A percentile compares a stretch with the other conserved stretches of the same genome.
phyloP scores from a whole-genome alignment of 2,888 invertebrate species.

The Caenorhabditis sp. region DNA sequence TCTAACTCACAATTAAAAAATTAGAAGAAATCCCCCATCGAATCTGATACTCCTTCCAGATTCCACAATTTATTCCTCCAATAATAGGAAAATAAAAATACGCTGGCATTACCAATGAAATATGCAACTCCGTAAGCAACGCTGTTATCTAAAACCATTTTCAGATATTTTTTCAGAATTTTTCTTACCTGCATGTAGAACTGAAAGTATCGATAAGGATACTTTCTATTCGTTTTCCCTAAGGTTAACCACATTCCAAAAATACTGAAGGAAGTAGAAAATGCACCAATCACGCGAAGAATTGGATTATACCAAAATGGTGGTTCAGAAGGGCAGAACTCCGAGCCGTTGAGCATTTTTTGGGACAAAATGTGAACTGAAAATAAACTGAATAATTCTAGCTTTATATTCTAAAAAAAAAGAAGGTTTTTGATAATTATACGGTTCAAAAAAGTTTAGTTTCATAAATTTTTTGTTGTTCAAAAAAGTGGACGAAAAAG shows the following conservation, averaged over 20 bases:
- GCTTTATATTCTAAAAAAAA: no score
- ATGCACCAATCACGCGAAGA: background rate
- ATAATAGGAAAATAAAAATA: slow-evolving; percentile 38
- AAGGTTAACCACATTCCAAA: background rate
- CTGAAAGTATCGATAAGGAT: background rate
- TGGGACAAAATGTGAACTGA: no score
- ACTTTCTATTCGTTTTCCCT: background rate
- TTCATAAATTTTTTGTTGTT: background rate
- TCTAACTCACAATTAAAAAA: slow-evolving; percentile 27
- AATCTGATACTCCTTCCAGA: slow-evolving; percentile 10
- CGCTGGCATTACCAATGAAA: slow-evolving; percentile 23
- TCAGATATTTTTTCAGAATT: no score
- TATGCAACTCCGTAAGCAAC: slow-evolving; percentile 23
- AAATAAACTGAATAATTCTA: no score
- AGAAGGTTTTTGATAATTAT: background rate
- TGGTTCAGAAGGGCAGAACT: background rate
- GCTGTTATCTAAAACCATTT: slow-evolving; percentile 4
- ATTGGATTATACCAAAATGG: background rate
- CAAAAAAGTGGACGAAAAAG: no score
- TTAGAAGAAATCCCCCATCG: slow-evolving; percentile 19
- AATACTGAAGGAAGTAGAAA: background rate
- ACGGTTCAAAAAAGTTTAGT: background rate
- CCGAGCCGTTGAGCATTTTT: background rate
- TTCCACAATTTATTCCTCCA: slow-evolving; percentile 32
- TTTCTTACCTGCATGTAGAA: background rate